Evolutionary conservation across 2,113 vertebrate genomes (phyloP).

Genomic region (Irena cyanogastra): DNA sequence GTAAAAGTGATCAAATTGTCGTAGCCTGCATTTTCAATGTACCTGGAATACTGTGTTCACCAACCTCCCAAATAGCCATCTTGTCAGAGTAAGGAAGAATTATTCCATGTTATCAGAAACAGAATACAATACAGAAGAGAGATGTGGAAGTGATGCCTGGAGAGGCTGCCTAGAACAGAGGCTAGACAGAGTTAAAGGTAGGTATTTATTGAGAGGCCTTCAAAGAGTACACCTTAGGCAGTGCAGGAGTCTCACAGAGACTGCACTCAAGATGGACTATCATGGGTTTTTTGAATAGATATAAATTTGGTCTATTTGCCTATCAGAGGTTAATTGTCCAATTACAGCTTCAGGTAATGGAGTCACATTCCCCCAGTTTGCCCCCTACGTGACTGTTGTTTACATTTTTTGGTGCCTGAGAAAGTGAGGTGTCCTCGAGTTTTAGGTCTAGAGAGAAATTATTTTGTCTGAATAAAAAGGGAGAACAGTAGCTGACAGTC

Average conservation of each 20-base stretch:
- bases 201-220: background rate
- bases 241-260: background rate
- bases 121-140: background rate
- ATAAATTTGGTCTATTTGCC: background rate
- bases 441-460: background rate
- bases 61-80: background rate
- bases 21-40: background rate
- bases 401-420: background rate
- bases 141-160: fast-evolving
- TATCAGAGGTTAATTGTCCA: background rate
- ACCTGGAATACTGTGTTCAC: background rate
- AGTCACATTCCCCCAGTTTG: background rate
- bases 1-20: background rate
- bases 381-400: background rate
- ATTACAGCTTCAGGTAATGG: background rate
- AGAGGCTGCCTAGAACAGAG: background rate
- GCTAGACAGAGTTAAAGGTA: background rate
- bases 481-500: background rate
- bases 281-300: fast-evolving
- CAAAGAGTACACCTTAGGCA: background rate
- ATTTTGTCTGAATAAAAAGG: background rate
- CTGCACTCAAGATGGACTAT: too few relatives aligned
- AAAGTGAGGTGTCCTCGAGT: background rate
- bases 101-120: background rate
- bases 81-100: background rate